Evolutionary conservation across 2,888 invertebrate species (phyloP), one percentile per base, ranked within the genome.

Genomic region (Polylopha cassiicola): DNA sequence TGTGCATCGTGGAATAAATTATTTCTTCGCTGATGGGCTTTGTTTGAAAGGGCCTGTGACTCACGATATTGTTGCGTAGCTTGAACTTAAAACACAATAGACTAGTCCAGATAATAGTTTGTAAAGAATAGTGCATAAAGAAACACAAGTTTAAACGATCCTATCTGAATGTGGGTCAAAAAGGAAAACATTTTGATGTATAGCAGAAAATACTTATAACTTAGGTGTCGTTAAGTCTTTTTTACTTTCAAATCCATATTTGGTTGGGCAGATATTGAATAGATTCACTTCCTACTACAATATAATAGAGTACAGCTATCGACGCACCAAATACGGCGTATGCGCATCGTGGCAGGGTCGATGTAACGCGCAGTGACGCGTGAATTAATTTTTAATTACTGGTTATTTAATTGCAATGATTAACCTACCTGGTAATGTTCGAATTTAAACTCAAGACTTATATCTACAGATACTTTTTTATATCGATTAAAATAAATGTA

Each of bases 291-390:
- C 47, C 47, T 43, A 26, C 37, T 43, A 39, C 47, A 43, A 39
- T n/a, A n/a, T 61, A 62, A 60, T 53, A 48, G 49, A 44, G 44
- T 58, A 61, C 62, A 46, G 56, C 57, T 60, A 58, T 51, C 51
- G 47, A 55, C 58, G 51, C 46, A 58, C 73, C 66, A 64, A 62
- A 73, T 66, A 75, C 55, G 72, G 73, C 48, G 60, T 50, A 56
- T 52, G 53, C 55, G 57, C 61, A 64, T 61, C 58, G 55, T 50
- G 55, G 60, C 63, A 66, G 61, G 65, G 71, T 64, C 68, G 65
- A 68, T 56, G 62, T 62, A 72, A 69, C 59, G 59, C 43, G 46
- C 62, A 58, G 58, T 60, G 57, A 53, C 60, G 61, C 68, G 59
- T 66, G 31, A 27, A 29, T 43, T 30, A 45, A 45, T 15, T 42